phyloP scores from a whole-genome alignment of 2,888 invertebrate species.

The Tinea semifulvella region DNA sequence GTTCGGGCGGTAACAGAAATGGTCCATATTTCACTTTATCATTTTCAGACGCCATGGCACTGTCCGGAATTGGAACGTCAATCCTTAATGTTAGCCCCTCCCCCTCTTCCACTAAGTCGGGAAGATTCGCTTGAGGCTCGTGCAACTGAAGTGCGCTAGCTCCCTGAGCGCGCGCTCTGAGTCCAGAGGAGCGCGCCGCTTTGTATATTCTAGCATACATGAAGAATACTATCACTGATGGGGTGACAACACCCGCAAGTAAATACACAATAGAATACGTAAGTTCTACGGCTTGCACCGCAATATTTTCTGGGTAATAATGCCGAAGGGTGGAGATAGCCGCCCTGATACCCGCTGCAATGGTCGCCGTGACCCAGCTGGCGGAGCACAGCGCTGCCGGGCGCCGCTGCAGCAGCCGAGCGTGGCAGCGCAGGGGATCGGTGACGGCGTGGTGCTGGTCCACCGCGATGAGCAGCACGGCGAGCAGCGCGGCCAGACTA shows the following conservation, averaged over 20 bases:
- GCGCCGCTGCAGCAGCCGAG: conserved; percentile 53
- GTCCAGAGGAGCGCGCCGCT: conserved; percentile 76
- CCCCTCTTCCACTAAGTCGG: conserved; percentile 49
- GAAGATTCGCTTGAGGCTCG: conserved; percentile 47
- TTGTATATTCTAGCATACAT: conserved; percentile 80
- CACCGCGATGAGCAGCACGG: conserved; percentile 55
- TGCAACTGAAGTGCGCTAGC: conserved; percentile 62
- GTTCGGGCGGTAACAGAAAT: conserved; percentile 52
- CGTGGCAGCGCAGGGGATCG: conserved; percentile 60
- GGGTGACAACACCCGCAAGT: conserved; percentile 39
- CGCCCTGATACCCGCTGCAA: conserved; percentile 43
- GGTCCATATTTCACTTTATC: conserved; percentile 49
- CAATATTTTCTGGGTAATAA: conserved; percentile 38
- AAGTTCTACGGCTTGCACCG: conserved; percentile 39
- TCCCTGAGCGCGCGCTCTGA: conserved; percentile 52
- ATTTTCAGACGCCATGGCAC: conserved; percentile 27
- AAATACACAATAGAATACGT: conserved; percentile 50
- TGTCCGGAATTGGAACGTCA: conserved; percentile 37
- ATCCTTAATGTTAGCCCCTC: conserved; percentile 55
- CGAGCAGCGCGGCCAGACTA: conserved; percentile 44
- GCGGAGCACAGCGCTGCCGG: conserved; percentile 59
- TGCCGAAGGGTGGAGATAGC: conserved; percentile 39
- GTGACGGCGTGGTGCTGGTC: conserved; percentile 65
- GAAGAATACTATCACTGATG: conserved; percentile 73
- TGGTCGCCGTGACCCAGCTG: conserved; percentile 58